Base-by-base conservation (phyloP, 2,113 vertebrate species). In the Tretioscincus oriximinensis region DNA sequence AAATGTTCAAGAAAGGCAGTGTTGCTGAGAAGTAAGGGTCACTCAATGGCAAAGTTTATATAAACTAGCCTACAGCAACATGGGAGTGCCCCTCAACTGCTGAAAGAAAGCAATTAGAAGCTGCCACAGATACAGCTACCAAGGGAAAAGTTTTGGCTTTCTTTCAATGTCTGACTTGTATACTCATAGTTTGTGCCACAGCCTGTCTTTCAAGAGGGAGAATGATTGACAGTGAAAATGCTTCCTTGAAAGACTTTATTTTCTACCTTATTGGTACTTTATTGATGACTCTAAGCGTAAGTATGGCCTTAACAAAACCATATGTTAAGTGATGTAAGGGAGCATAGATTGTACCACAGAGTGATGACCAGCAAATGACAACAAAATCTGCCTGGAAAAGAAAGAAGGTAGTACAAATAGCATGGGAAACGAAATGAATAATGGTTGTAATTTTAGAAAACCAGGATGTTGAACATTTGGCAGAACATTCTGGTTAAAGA, bases 61-160 rank as follows among this genome's bases (percentile, higher is more conserved):
- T 95, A 92, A 93, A 94, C 90, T 71, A 81, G 87, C 85, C 90
- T 83, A 68, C 8, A 60, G 83, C 82, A 82, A 61, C 22, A 20
- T 75, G 71, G 79, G 83, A 81, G 66, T 72, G 84, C 80, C 87
- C 85, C 81, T 41, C 81, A 85, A 31, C 64, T 73, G 82, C 77
- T 88, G 81, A 83, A 90, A 86, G 90, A 91, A 82, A 93, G 91
- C 93, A 94, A 90, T 93, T 93, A 94, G 84, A 81, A 84, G 72
- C 73, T 84, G 82, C 81, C 85, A 14, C 60, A 6, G 75, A 84
- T 9, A 88, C 89, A 92, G n/a, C 78, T 90, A 86, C 90, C 88
- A 49, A 0, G 0, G 61, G 12, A 58, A 61, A 84, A 85, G 75
- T 8, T 35, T 54, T 73, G 72, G 54, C 69, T 92, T 91, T 85